These are phyloP conservation scores for Dinocampus coccinellae DNA, from an alignment of 2,888 invertebrate species.

Conservation along the genomic window DNA sequence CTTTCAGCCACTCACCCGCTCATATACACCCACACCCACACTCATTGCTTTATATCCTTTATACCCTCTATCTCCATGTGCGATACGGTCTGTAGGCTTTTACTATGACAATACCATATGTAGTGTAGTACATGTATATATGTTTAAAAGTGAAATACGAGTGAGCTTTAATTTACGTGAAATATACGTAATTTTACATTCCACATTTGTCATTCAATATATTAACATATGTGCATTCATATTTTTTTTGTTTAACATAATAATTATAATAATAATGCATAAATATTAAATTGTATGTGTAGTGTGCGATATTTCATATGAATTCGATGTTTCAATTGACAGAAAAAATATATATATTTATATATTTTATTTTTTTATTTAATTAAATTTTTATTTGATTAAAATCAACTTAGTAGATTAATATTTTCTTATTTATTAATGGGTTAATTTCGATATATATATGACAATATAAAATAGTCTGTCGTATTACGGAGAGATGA, in stretches of 20 bases:
- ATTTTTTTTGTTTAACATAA: too few species aligned
- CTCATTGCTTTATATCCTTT: neutral
- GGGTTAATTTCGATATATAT: too few species aligned
- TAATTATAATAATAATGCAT: too few species aligned
- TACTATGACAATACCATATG: conserved; percentile 10
- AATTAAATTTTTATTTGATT: too few species aligned
- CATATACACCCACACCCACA: neutral
- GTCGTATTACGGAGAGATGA: neutral
- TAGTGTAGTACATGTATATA: too few species aligned
- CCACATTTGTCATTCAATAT: conserved; percentile 6
- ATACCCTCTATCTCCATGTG: neutral
- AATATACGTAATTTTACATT: conserved; percentile 23
- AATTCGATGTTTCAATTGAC: neutral
- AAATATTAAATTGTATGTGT: too few species aligned
- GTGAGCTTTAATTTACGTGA: conserved; percentile 17
- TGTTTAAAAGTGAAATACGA: conserved; percentile 21
- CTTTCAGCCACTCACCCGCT: too few species aligned
- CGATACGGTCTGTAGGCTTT: neutral
- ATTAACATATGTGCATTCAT: conserved; percentile 2
- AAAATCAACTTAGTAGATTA: too few species aligned
- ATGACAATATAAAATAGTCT: neutral
- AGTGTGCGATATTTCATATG: too few species aligned
- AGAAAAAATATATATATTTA: too few species aligned
- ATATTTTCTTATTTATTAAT: too few species aligned
- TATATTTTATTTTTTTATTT: too few species aligned